Conservation (phyloP, 2,888 invertebrate species). For the Galerucella pusilla region DNA sequence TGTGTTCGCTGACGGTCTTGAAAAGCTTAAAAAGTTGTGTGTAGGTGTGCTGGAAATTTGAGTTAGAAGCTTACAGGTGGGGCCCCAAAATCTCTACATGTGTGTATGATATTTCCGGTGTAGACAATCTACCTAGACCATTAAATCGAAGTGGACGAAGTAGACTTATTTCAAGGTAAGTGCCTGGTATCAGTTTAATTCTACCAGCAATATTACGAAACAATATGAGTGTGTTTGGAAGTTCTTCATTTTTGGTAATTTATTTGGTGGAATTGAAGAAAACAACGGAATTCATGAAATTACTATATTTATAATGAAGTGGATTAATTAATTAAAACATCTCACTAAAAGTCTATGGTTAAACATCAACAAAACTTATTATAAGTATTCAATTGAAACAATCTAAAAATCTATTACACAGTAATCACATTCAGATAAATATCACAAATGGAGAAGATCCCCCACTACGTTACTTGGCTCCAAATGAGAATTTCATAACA, state of each 20-base stretch:
- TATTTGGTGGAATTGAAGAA: constrained; percentile 31
- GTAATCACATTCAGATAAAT: constrained; percentile 65
- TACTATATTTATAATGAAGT: constrained; percentile 61
- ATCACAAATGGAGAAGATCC: constrained; percentile 63
- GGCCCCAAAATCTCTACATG: too few relatives aligned
- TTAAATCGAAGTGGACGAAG: too few relatives aligned
- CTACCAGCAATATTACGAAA: too few relatives aligned
- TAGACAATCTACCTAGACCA: too few relatives aligned
- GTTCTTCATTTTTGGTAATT: not conserved
- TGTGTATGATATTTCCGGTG: too few relatives aligned
- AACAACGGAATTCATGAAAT: constrained; percentile 54
- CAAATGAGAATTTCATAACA: constrained; percentile 60
- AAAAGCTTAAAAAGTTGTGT: too few relatives aligned
- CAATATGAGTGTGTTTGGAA: too few relatives aligned
- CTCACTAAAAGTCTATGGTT: constrained; percentile 66
- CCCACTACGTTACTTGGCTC: constrained; percentile 60
- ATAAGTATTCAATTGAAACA: constrained; percentile 64
- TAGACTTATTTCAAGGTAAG: too few relatives aligned
- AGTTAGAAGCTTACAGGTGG: too few relatives aligned
- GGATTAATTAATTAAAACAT: constrained; percentile 65
- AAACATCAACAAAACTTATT: constrained; percentile 64
- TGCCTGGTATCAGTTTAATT: too few relatives aligned
- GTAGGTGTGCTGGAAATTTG: too few relatives aligned
- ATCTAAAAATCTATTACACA: constrained; percentile 64
- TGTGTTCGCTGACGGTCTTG: too few relatives aligned